A percentile compares a stretch with the other conserved stretches of the same genome.
Conservation (phyloP, 2,113 vertebrate species). For the Platysteira castanea region DNA sequence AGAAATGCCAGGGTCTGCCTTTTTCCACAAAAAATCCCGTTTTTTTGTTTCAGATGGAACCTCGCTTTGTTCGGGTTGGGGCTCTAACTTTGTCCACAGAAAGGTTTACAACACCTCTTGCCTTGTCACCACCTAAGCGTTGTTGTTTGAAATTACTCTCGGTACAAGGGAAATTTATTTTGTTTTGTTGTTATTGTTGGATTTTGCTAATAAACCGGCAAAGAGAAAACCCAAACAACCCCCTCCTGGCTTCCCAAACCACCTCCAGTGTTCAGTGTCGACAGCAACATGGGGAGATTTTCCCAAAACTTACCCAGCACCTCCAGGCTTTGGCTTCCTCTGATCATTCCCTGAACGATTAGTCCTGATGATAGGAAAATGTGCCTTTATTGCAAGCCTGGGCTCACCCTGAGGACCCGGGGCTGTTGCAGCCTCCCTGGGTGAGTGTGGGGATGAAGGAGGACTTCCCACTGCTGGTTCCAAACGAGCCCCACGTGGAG, state of each 20-base stretch:
- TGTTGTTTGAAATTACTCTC: not conserved
- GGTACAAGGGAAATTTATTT: not conserved
- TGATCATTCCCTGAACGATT: not conserved
- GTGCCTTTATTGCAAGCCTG: not conserved
- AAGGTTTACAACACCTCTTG: not conserved
- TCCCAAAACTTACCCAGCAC: not conserved
- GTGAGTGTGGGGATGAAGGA: not conserved
- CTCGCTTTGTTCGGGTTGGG: not conserved
- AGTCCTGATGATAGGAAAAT: not conserved
- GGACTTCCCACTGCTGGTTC: not conserved
- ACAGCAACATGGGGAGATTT: not conserved
- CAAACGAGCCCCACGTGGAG: not conserved
- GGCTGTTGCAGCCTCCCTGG: not conserved
- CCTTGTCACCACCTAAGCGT: not conserved
- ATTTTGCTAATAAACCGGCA: not conserved
- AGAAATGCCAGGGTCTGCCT: not conserved
- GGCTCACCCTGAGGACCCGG: not conserved
- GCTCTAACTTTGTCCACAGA: not conserved
- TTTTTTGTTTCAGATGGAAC: not conserved
- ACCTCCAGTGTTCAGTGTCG: accelerated
- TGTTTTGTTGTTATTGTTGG: not conserved
- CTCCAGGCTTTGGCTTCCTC: constrained; percentile 1
- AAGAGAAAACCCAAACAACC: not conserved
- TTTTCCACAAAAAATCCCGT: not conserved
- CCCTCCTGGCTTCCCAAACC: not conserved